Base-by-base conservation (phyloP, 2,797 vertebrate species). In the Xenopus petersii region DNA sequence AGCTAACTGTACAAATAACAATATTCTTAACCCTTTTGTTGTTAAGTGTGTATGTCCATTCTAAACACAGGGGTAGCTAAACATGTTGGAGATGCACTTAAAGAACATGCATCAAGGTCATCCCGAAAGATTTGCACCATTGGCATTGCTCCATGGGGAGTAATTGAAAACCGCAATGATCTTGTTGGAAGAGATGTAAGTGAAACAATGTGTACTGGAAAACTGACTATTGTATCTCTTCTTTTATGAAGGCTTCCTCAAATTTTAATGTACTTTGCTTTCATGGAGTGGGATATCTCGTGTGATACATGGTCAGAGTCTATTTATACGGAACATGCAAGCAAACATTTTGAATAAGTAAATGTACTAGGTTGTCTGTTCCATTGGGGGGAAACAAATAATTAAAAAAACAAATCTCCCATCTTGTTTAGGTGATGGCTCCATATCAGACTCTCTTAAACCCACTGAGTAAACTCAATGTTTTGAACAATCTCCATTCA, bases 71-170 rank as follows among this genome's bases (percentile, higher is more conserved):
- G 98, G 91, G 96, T 98, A 85, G 98, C 96, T 15, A 99, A 98
- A 87, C 98, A 99, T 83, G 96, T 99, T 75, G 98, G 98, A 36
- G 97, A 99, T 75, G 98, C 96, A 76, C 92, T 99, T 69, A 95
- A 94, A 90, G 96, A 98, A 86, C 96, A 99, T 68, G 94, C 94
- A 80, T 96, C 96, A 81, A 91, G 93, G 87, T 99, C 96, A 74
- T 95, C 96, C 79, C 94, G 95, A 86, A 99, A 98, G 89, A 99
- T 99, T 93, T 98, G 96, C 91, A 97, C 96, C 85, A 95, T 99
- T 65, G 97, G 98, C 72, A 95, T 99, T 67, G 95, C 98, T 75
- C 94, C 96, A 0, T 99, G 98, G 98, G 98, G 98, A 84, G 95
- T 98, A 79, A 98, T 99, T 82, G 97, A 99, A 89, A 99, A 99